Percentiles rank a stretch among this genome's conserved stretches.
Evolutionary conservation across 2,113 vertebrate species (phyloP).

Genomic region (Sinocyclocheilus maitianheensis): DNA sequence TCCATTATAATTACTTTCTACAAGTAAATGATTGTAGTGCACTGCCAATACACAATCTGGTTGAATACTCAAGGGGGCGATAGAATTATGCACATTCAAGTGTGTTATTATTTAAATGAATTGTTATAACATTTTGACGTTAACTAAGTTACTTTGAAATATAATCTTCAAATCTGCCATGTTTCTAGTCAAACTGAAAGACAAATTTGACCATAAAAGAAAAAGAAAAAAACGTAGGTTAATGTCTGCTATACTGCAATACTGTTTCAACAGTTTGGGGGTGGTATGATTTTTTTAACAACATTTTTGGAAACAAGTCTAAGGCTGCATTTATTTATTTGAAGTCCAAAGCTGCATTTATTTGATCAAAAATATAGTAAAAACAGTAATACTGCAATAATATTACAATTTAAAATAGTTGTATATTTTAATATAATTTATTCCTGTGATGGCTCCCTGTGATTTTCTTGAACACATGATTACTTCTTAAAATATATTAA

Average conservation of each 20-base stretch:
- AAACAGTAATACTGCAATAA: too few species aligned
- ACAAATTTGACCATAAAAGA: neutral
- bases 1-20: neutral
- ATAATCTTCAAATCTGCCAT: neutral
- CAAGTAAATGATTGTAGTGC: neutral
- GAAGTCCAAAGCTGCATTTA: neutral
- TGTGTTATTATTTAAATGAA: too few species aligned
- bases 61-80: neutral
- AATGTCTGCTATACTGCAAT: neutral
- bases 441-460: too few species aligned
- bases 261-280: neutral
- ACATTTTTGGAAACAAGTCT: neutral
- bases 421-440: too few species aligned
- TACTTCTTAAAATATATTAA: neutral
- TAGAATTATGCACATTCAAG: too few species aligned
- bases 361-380: neutral
- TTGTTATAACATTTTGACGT: too few species aligned
- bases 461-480: too few species aligned
- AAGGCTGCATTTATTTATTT: too few species aligned
- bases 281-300: neutral
- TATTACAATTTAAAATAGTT: too few species aligned
- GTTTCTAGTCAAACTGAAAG: neutral
- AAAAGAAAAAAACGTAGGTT: too few species aligned
- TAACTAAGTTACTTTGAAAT: too few species aligned
- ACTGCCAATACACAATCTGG: neutral